Conservation (phyloP, 2,888 invertebrate genomes). For the Lordiphosa andalusiaca region DNA sequence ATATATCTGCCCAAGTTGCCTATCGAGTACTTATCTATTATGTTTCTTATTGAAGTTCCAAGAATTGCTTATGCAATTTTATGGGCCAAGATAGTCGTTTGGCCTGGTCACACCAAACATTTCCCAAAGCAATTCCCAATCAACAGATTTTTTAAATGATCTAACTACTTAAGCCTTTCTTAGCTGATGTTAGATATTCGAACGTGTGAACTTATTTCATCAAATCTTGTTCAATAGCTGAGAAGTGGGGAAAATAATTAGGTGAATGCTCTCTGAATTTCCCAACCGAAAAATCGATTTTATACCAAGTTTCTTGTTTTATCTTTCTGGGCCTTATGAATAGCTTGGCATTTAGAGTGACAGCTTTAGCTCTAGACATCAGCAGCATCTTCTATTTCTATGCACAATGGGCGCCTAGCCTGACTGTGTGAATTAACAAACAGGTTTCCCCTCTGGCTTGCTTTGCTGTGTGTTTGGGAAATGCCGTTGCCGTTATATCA, state of each 20-base stretch:
- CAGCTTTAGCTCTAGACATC: neutral
- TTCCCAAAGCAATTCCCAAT: too few species aligned
- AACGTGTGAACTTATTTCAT: too few species aligned
- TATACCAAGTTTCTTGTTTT: conserved; percentile 11
- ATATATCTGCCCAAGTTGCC: too few species aligned
- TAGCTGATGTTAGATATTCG: too few species aligned
- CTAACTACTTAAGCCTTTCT: too few species aligned
- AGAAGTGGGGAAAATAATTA: too few species aligned
- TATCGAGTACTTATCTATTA: too few species aligned
- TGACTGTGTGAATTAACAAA: conserved; percentile 51
- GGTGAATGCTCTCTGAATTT: neutral
- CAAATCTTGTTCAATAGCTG: neutral
- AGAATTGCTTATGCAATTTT: too few species aligned
- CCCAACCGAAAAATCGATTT: conserved; percentile 13
- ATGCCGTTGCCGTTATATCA: conserved; percentile 54
- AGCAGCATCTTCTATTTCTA: conserved; percentile 6
- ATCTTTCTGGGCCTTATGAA: conserved; percentile 22
- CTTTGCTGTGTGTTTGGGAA: neutral
- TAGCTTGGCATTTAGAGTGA: conserved; percentile 34
- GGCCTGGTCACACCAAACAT: too few species aligned
- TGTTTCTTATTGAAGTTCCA: too few species aligned
- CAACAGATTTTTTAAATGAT: too few species aligned
- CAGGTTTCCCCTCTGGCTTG: conserved; percentile 43
- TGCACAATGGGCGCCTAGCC: conserved; percentile 22
- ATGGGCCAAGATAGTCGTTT: too few species aligned